phyloP scores from a whole-genome alignment of 92 coral and sea anemone genomes.

The Epizoanthus scotinus region DNA sequence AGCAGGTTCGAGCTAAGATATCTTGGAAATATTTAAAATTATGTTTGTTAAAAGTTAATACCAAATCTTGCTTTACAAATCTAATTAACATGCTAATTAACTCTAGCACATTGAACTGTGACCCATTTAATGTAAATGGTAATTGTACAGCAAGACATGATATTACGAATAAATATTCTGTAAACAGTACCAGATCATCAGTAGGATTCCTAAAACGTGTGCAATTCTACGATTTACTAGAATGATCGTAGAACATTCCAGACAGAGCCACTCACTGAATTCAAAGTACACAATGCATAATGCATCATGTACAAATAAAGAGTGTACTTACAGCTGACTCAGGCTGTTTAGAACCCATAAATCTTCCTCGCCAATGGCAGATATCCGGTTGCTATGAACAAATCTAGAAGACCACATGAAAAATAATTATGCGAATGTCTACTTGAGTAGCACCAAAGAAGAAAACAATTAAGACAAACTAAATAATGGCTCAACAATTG shows the following conservation, averaged over 20 bases:
- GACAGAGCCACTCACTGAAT: not conserved
- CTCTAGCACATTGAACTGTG: too few relatives aligned
- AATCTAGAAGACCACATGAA: conserved; percentile 48
- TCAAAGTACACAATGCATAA: not conserved
- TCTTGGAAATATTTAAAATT: conserved; percentile 44
- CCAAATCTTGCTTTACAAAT: too few relatives aligned
- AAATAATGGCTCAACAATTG: not conserved
- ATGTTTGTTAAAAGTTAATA: not conserved
- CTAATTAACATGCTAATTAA: too few relatives aligned
- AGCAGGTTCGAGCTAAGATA: conserved; percentile 62
- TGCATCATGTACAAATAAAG: not conserved
- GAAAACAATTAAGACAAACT: not conserved
- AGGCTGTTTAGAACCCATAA: conserved; percentile 68
- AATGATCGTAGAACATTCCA: too few relatives aligned
- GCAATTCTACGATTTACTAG: too few relatives aligned
- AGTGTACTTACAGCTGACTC: conserved; percentile 72
- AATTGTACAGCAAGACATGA: too few relatives aligned
- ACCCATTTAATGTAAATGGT: too few relatives aligned
- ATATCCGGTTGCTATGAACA: conserved; percentile 64
- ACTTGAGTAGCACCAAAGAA: not conserved
- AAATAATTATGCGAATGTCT: too few relatives aligned
- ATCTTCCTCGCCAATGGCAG: conserved; percentile 69
- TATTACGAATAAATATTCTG: too few relatives aligned
- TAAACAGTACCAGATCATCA: too few relatives aligned
- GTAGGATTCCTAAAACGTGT: too few relatives aligned